phyloP scores from a whole-genome alignment of 2,113 vertebrate species.

The Corythaeola cristata region DNA sequence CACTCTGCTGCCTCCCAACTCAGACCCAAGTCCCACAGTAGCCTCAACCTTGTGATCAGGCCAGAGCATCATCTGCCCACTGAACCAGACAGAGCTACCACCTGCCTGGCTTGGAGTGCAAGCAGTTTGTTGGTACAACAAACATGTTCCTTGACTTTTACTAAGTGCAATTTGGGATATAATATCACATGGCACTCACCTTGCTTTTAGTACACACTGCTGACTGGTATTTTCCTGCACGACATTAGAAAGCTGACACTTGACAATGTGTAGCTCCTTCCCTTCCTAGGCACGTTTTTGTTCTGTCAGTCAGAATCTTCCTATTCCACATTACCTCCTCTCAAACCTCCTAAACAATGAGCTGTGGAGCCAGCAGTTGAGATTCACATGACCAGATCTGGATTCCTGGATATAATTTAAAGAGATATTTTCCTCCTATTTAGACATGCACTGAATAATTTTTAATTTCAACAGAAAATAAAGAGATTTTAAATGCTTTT shows the following conservation, averaged over 20 bases:
- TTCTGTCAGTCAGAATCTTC: neutral
- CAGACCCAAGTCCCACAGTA: neutral
- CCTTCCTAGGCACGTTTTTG: neutral
- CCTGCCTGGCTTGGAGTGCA: neutral
- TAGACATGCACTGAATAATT: neutral
- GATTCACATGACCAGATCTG: neutral
- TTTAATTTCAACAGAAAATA: neutral
- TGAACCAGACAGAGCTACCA: neutral
- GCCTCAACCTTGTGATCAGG: neutral
- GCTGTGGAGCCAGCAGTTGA: neutral
- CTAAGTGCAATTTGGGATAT: neutral
- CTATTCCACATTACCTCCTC: neutral
- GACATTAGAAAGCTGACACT: rapidly evolving
- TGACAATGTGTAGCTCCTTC: rapidly evolving
- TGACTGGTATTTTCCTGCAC: neutral
- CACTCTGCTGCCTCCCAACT: neutral
- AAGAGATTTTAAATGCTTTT: neutral
- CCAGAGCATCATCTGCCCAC: neutral
- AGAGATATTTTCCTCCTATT: neutral
- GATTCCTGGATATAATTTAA: neutral
- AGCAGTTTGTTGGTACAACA: neutral
- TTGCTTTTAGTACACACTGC: neutral
- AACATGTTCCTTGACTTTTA: neutral
- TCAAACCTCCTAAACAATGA: neutral
- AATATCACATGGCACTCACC: neutral